Percentiles rank a stretch among this genome's conserved stretches.
phyloP scores from a whole-genome alignment of 35 echinoderm and acorn worm species.

The Heliocidaris tuberculata region DNA sequence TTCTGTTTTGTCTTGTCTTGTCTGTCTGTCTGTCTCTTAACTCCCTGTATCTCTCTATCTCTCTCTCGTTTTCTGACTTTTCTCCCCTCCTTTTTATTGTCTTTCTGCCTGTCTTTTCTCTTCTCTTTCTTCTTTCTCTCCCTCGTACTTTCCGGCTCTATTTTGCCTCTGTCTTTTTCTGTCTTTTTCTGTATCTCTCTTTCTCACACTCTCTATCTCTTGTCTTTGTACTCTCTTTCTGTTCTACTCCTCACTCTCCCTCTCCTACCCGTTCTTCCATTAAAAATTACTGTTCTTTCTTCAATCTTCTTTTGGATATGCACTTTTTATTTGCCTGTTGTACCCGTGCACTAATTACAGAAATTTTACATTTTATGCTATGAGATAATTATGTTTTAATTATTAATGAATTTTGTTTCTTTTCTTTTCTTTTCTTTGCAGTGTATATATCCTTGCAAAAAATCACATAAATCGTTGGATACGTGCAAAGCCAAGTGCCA shows the following conservation, averaged over 20 bases:
- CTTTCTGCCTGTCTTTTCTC: too few relatives aligned
- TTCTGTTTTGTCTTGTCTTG: not conserved
- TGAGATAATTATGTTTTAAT: not conserved
- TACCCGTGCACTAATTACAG: too few relatives aligned
- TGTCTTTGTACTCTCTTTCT: not conserved
- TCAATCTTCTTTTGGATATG: not conserved
- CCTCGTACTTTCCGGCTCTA: not conserved
- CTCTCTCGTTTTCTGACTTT: too few relatives aligned
- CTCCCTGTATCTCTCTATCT: not conserved
- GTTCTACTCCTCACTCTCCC: not conserved
- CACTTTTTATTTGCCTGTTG: too few relatives aligned
- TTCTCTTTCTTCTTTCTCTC: not conserved
- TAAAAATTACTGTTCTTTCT: not conserved
- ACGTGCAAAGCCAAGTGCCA: slow-evolving; percentile 51
- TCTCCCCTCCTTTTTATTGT: too few relatives aligned
- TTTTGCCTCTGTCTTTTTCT: too few relatives aligned
- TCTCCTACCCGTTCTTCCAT: not conserved
- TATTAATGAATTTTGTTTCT: not conserved
- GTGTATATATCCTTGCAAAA: slow-evolving; percentile 63
- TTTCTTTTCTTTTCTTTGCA: slow-evolving; percentile 43
- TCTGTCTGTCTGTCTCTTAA: not conserved
- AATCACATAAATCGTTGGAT: slow-evolving; percentile 44
- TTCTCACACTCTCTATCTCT: not conserved
- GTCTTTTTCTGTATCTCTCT: too few relatives aligned
- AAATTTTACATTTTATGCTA: not conserved